phyloP scores from a whole-genome alignment of 1,140 invertebrate genomes.

The Leptinotarsa lineolata region DNA sequence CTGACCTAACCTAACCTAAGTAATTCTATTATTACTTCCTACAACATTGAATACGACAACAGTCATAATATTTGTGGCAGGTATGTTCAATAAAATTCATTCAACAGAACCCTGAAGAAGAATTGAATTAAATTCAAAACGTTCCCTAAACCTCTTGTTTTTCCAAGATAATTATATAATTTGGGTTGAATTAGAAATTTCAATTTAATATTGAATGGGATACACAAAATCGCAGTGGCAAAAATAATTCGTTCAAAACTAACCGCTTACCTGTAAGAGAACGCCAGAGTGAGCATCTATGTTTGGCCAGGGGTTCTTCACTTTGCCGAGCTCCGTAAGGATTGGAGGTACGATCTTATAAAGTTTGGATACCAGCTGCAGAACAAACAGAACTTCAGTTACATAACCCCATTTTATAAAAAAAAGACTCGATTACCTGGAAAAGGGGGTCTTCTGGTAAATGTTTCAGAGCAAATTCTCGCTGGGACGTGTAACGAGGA shows the following conservation, averaged over 20 bases:
- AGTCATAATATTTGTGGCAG: no score
- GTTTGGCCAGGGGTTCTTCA: conserved; percentile 94
- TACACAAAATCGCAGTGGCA: background rate
- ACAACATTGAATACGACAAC: no score
- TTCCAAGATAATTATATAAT: no score
- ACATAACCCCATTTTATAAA: background rate
- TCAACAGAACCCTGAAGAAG: background rate
- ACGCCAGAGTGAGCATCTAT: conserved; percentile 92
- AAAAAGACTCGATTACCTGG: conserved; percentile 61
- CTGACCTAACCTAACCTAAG: no score
- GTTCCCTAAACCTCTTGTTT: no score
- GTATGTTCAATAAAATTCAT: no score
- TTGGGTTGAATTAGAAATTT: background rate
- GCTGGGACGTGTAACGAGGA: conserved; percentile 84
- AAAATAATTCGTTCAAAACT: background rate
- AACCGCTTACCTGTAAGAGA: conserved; percentile 68
- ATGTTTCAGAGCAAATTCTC: conserved; percentile 88
- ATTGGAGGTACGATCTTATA: conserved; percentile 88
- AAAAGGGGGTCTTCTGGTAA: conserved; percentile 84
- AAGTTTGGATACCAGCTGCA: conserved; percentile 75
- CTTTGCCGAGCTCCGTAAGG: conserved; percentile 84
- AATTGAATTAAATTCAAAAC: no score
- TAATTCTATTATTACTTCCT: no score
- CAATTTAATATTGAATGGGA: background rate
- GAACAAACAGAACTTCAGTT: conserved; percentile 29